These are phyloP conservation scores for Trilocha varians DNA, from an alignment of 2,888 invertebrate species.

Conservation along the genomic window DNA sequence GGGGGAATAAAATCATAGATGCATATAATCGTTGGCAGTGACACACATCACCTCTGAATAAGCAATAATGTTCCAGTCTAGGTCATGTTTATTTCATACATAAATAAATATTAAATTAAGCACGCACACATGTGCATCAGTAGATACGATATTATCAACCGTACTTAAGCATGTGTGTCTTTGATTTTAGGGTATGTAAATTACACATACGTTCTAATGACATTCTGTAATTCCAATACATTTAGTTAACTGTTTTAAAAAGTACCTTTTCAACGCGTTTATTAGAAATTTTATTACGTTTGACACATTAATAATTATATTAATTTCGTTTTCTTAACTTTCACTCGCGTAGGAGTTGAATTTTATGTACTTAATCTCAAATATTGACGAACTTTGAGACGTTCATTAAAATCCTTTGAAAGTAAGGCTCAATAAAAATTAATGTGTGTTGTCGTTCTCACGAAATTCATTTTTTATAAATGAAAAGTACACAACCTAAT, in stretches of 20 bases:
- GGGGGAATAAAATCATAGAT: constrained; percentile 43
- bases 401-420: background rate
- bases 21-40: constrained; percentile 57
- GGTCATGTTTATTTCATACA: constrained; percentile 39
- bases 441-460: background rate
- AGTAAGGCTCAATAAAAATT: no score
- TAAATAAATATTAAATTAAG: constrained; percentile 41
- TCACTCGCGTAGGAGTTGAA: background rate
- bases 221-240: background rate
- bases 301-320: background rate
- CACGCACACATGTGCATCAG: constrained; percentile 21
- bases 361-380: background rate
- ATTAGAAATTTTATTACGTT: background rate
- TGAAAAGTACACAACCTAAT: background rate
- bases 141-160: constrained; percentile 13
- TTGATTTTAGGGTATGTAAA: constrained; percentile 23
- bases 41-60: constrained; percentile 49
- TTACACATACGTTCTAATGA: background rate
- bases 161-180: constrained; percentile 13
- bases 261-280: background rate
- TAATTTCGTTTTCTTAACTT: background rate
- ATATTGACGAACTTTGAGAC: background rate
- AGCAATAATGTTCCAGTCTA: constrained; percentile 41
- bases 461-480: background rate
- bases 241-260: background rate